phyloP scores from a whole-genome alignment of 2,797 vertebrate genomes.

The Clarias fuscus region DNA sequence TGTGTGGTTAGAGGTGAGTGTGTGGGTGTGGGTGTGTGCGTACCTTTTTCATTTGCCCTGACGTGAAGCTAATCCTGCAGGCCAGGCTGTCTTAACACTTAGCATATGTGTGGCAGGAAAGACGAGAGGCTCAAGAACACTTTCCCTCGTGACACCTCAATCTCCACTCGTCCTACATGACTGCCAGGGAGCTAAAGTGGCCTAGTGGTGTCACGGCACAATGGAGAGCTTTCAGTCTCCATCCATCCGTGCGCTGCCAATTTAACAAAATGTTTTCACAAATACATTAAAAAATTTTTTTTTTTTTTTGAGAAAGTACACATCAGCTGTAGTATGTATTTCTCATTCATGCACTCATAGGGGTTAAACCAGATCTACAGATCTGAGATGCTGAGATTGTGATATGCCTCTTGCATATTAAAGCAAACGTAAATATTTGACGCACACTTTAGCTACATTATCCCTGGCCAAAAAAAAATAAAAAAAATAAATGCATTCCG shows the following conservation, averaged over 20 bases:
- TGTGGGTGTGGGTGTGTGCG: constrained; percentile 18
- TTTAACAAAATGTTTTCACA: constrained; percentile 3
- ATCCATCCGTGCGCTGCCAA: background rate
- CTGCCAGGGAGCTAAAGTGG: background rate
- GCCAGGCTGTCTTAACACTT: constrained; percentile 15
- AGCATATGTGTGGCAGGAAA: background rate
- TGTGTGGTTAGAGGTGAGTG: constrained; percentile 8
- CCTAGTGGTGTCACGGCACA: constrained; percentile 4
- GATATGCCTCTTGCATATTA: background rate
- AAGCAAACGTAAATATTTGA: background rate
- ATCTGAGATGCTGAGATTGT: too few relatives aligned
- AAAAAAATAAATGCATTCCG: too few relatives aligned
- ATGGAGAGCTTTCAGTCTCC: constrained; percentile 10
- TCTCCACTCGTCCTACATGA: constrained; percentile 6
- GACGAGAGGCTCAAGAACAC: constrained; percentile 11
- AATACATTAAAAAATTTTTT: too few relatives aligned
- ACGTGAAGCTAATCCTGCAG: constrained; percentile 47
- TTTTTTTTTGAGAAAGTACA: background rate
- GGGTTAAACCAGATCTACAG: background rate
- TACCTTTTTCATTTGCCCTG: constrained; percentile 31
- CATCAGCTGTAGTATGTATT: background rate
- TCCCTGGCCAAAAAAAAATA: too few relatives aligned
- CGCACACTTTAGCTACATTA: too few relatives aligned
- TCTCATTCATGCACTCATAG: background rate
- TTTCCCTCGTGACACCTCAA: constrained; percentile 4